Evolutionary conservation across 2,113 vertebrate genomes (phyloP).

Genomic region (Saiga tatarica): DNA sequence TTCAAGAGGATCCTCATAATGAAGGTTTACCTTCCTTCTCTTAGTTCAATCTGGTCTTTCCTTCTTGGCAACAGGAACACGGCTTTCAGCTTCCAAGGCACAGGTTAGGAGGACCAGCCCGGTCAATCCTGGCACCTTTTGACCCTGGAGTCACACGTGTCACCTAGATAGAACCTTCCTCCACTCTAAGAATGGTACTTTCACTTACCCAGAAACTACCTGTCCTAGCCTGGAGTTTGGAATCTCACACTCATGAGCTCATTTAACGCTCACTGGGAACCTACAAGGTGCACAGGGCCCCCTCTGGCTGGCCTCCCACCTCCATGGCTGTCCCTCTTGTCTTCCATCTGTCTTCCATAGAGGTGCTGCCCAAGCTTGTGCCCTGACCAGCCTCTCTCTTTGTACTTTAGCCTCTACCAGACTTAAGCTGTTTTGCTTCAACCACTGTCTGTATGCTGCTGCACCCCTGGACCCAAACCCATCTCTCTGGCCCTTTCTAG

Average conservation of each 20-base stretch:
- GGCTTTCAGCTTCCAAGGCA: background rate
- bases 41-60: background rate
- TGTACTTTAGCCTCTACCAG: background rate
- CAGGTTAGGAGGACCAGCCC: background rate
- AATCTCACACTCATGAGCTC: background rate
- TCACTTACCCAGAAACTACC: background rate
- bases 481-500: background rate
- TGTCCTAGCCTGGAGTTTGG: background rate
- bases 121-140: background rate
- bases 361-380: background rate
- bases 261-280: too few relatives aligned
- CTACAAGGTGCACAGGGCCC: background rate
- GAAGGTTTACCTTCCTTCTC: background rate
- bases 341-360: accelerated
- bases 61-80: background rate
- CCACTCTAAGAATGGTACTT: background rate
- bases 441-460: background rate
- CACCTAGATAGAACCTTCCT: background rate
- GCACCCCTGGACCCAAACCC: background rate
- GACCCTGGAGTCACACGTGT: background rate
- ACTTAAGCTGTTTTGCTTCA: background rate
- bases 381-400: background rate
- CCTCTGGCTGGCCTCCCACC: background rate
- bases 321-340: background rate
- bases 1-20: background rate